Conservation (phyloP, 2,888 invertebrate species). For the Orchestes rusci region DNA sequence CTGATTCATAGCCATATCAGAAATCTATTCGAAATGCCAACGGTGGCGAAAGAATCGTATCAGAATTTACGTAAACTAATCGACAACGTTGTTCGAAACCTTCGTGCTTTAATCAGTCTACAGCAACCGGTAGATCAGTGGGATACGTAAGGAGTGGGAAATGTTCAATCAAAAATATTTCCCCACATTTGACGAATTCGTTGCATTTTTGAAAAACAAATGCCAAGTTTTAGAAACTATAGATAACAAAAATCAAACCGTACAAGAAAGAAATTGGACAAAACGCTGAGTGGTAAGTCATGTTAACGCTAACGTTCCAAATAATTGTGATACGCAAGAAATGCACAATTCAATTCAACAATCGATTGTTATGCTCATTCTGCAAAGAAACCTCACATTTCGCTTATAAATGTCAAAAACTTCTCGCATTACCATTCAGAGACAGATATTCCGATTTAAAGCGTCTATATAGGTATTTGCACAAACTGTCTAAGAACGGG, state of each 20-base stretch:
- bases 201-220: conserved; percentile 13
- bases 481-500: conserved; percentile 16
- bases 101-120: conserved; percentile 9
- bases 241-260: conserved; percentile 2
- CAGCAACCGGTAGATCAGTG: conserved; percentile 11
- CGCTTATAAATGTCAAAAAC: conserved; percentile 11
- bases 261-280: background rate
- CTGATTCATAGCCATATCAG: conserved; percentile 14
- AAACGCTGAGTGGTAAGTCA: conserved; percentile 1
- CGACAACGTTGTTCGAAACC: conserved; percentile 5
- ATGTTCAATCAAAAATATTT: conserved; percentile 2
- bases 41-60: background rate
- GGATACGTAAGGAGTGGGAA: conserved; percentile 11
- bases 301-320: too few species aligned
- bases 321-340: too few species aligned
- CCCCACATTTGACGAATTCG: conserved; percentile 10
- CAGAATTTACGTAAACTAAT: conserved; percentile 5
- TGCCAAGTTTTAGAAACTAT: conserved; percentile 15
- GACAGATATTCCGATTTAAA: conserved; percentile 7
- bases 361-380: too few species aligned
- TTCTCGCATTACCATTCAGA: conserved; percentile 9
- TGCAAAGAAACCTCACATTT: conserved; percentile 5
- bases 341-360: too few species aligned
- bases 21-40: conserved; percentile 9
- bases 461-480: conserved; percentile 7